Evolutionary conservation across 2,797 vertebrate species (phyloP).

Genomic region (Luscinia luscinia): DNA sequence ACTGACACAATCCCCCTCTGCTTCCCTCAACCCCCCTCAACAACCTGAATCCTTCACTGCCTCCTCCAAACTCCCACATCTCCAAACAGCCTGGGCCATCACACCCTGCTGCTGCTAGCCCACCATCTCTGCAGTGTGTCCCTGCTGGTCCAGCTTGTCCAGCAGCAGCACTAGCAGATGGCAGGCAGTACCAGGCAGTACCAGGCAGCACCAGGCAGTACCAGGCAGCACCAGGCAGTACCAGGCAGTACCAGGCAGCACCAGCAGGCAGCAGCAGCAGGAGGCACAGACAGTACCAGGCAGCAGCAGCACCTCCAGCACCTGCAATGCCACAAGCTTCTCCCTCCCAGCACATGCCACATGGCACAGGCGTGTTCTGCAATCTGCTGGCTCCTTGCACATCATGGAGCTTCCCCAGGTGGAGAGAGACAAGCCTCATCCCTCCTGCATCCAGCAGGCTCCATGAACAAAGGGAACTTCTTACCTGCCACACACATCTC

Average conservation of each 20-base stretch:
- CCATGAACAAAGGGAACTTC: background rate
- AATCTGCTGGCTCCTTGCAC: background rate
- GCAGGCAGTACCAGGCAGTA: background rate
- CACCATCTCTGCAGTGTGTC: background rate
- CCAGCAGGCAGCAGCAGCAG: background rate
- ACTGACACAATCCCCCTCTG: no score
- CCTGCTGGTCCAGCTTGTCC: background rate
- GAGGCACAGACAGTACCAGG: background rate
- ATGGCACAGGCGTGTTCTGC: background rate
- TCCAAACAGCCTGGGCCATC: background rate
- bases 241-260: background rate
- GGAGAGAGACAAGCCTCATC: background rate
- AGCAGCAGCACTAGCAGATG: background rate
- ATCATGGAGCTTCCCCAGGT: accelerated
- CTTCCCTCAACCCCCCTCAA: background rate
- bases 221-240: background rate
- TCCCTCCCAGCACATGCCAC: accelerated
- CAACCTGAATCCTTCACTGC: background rate
- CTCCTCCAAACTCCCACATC: background rate
- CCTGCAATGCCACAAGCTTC: background rate
- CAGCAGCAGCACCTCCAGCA: background rate
- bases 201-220: background rate
- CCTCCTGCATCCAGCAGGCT: background rate
- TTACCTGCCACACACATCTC: background rate
- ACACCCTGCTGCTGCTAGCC: background rate